Evolutionary conservation across 2,113 vertebrate genomes (phyloP).

Genomic region (Chamaea fasciata): DNA sequence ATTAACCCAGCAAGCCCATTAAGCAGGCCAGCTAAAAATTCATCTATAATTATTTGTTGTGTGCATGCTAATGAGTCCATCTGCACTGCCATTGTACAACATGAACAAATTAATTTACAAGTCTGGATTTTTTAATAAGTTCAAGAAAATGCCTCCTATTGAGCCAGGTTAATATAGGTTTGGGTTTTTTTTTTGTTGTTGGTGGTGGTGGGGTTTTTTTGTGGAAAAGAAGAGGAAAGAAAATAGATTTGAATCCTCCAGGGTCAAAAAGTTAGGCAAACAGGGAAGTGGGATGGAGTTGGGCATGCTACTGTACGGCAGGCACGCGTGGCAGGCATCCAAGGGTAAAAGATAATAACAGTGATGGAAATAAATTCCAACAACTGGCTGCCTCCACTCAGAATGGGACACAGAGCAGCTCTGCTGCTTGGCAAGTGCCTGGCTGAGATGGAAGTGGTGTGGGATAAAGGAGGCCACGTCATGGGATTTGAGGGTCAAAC

Average conservation of each 20-base stretch:
- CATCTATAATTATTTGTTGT: conserved; percentile 99
- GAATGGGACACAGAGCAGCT: not conserved
- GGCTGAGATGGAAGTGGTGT: fast-evolving
- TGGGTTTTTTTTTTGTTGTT: not conserved
- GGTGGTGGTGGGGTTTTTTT: not conserved
- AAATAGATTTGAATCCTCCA: not conserved
- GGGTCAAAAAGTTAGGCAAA: conserved; percentile 64
- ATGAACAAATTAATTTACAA: conserved; percentile 99
- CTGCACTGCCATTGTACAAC: conserved; percentile 99
- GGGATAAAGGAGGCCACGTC: not conserved
- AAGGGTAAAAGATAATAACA: not conserved
- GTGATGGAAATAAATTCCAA: not conserved
- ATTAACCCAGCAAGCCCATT: conserved; percentile 99
- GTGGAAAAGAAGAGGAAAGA: not conserved
- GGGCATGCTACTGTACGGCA: fast-evolving
- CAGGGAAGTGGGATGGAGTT: not conserved
- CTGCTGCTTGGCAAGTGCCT: not conserved
- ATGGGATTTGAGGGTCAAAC: fast-evolving
- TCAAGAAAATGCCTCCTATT: conserved; percentile 75
- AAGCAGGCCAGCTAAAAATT: conserved; percentile 96
- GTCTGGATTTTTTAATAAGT: conserved; percentile 87
- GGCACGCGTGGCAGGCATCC: fast-evolving
- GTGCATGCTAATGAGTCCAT: conserved; percentile 99
- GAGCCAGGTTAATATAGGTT: conserved; percentile 62
- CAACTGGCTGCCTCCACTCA: not conserved